Percentiles rank a stretch among this genome's conserved stretches.
Conservation (phyloP, 2,797 vertebrate species). For the Chromis chromis region DNA sequence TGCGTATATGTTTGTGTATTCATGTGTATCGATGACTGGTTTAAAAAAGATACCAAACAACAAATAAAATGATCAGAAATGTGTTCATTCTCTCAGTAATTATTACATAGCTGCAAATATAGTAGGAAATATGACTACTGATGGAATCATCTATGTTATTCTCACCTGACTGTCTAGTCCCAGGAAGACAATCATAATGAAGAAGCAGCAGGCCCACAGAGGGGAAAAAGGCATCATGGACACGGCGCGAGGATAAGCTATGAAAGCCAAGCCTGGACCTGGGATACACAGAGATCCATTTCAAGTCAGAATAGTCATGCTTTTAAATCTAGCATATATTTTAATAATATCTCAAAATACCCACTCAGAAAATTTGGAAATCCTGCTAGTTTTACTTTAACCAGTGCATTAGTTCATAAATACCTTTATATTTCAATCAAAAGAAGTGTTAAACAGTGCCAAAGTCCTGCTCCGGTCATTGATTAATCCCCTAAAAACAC, state of each 20-base stretch:
- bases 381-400: too few relatives aligned
- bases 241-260: slow-evolving; percentile 95
- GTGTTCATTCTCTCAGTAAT: background rate
- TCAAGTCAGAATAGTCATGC: background rate
- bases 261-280: slow-evolving; percentile 98
- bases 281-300: slow-evolving; percentile 18
- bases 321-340: too few relatives aligned
- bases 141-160: background rate
- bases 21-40: background rate
- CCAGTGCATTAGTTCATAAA: too few relatives aligned
- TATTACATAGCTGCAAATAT: background rate
- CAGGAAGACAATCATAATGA: slow-evolving; percentile 95
- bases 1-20: background rate
- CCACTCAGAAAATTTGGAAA: too few relatives aligned
- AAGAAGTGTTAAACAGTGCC: too few relatives aligned
- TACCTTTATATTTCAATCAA: too few relatives aligned
- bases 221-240: slow-evolving; percentile 97
- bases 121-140: background rate
- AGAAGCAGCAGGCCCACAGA: slow-evolving; percentile 96
- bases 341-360: too few relatives aligned
- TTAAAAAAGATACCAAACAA: background rate
- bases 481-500: too few relatives aligned
- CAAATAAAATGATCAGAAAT: too few relatives aligned
- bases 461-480: too few relatives aligned
- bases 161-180: slow-evolving; percentile 96